Evolutionary conservation across 2,797 vertebrate genomes (phyloP), one percentile per base, ranked within the genome.

Genomic region (Odontamblyopus lacepedii): DNA sequence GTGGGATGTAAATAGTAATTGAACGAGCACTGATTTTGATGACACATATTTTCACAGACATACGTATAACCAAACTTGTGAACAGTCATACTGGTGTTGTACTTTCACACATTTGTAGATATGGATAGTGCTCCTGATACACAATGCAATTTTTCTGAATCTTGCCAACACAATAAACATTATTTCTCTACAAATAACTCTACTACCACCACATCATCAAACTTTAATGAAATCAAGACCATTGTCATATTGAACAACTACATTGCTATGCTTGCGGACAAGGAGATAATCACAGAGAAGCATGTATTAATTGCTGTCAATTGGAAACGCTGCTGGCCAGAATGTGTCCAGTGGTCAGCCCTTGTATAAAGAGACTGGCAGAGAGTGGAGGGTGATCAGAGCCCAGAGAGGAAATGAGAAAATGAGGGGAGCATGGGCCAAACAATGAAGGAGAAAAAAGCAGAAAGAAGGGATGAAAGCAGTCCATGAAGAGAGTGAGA

Each of bases 401-500:
- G 71, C 53, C 73, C 32, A 38, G 77, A 74, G 75, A 79, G 70
- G 84, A 83, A 84, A 78, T 77, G 75, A 74, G 78, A 81, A 81
- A 83, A 82, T 73, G 78, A 86, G 83, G 69, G 74, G 72, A 85
- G 82, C 73, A 77, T 3, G 5, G 80, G 68, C 64, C 12, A 77
- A 85, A 91, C 87, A 91, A 88, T 78, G 66, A 84, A 78, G 72
- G 69, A 83, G 65, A 79, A 72, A 79, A 79, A 74, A 75, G 32
- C 53, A 77, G 69, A 63, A 63, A 70, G 80, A 65, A 80, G 80
- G 67, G 78, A 81, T 62, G 75, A 50, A 75, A 74, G 82, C 80
- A 76, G 73, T 71, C 73, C 65, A 67, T 9, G 61, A 26, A 44
- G 38, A 62, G 76, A 82, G 78, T 79, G 64, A 81, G 71, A 80